Conservation (phyloP, 2,888 invertebrate species). For the Acleris laterana region DNA sequence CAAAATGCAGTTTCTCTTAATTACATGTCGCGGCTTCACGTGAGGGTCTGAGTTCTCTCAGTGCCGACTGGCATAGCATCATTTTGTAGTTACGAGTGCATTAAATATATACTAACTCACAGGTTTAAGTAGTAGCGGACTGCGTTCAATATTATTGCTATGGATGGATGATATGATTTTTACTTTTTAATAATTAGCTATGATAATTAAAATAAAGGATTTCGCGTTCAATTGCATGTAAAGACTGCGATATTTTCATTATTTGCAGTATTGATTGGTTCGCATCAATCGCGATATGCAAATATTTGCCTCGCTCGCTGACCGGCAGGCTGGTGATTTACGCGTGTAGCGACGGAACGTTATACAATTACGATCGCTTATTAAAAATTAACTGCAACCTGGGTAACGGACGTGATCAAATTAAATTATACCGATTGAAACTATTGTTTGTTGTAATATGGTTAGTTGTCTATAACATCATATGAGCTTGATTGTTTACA, state of each 20-base stretch:
- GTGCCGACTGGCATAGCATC: too few species aligned
- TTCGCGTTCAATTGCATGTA: constrained; percentile 64
- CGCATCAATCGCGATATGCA: constrained; percentile 82
- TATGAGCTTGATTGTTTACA: too few species aligned
- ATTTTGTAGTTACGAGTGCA: too few species aligned
- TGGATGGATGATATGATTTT: not conserved
- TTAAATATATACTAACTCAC: too few species aligned
- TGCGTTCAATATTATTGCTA: too few species aligned
- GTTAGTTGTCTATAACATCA: constrained; percentile 32
- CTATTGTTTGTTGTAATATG: constrained; percentile 19
- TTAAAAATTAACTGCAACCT: constrained; percentile 73
- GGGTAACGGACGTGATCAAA: constrained; percentile 40
- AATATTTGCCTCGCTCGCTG: constrained; percentile 77
- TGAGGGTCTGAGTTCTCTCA: too few species aligned
- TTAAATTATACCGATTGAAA: constrained; percentile 25
- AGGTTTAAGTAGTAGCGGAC: too few species aligned
- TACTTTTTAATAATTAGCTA: not conserved
- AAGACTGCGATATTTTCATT: constrained; percentile 76
- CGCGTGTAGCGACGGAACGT: constrained; percentile 71
- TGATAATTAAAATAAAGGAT: constrained; percentile 43
- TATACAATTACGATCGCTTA: constrained; percentile 79
- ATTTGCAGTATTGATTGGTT: constrained; percentile 83
- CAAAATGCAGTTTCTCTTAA: too few species aligned
- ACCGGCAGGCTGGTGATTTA: constrained; percentile 70
- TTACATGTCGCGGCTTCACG: too few species aligned